Conservation (phyloP, 2,797 vertebrate species). For the Hybognathus amarus region DNA sequence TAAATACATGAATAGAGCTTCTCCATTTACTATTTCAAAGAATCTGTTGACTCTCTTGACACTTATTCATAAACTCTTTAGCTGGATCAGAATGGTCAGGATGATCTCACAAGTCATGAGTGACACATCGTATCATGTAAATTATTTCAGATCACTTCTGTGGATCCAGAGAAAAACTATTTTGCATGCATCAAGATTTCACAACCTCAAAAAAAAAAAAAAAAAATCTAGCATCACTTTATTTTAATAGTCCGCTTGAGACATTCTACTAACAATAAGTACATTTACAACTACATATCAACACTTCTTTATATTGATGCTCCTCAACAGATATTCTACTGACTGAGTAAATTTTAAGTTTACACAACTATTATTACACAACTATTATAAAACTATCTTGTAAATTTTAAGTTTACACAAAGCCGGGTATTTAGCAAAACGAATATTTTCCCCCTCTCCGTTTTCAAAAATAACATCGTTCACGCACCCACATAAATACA, state of each 20-base stretch:
- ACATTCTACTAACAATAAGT: no score
- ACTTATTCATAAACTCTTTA: slow-evolving; percentile 4
- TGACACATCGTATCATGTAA: not conserved
- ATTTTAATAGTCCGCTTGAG: no score
- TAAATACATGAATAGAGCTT: not conserved
- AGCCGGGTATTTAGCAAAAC: no score
- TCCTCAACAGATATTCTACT: not conserved
- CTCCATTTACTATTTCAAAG: slow-evolving; percentile 4
- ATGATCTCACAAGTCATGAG: not conserved
- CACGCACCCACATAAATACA: no score
- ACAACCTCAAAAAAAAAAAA: not conserved
- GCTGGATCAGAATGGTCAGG: not conserved
- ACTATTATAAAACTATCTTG: no score
- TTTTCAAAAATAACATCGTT: no score
- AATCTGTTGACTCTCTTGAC: not conserved
- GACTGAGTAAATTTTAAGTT: not conserved
- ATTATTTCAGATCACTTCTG: not conserved
- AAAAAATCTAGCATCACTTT: not conserved
- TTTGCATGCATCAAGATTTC: not conserved
- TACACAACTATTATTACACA: no score
- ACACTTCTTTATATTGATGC: not conserved
- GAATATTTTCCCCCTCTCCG: no score
- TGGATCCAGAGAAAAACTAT: not conserved
- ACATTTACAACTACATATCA: no score
- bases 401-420: no score